Base-by-base conservation (phyloP, 2,888 invertebrate genomes). In the Drosophila villosipedis region DNA sequence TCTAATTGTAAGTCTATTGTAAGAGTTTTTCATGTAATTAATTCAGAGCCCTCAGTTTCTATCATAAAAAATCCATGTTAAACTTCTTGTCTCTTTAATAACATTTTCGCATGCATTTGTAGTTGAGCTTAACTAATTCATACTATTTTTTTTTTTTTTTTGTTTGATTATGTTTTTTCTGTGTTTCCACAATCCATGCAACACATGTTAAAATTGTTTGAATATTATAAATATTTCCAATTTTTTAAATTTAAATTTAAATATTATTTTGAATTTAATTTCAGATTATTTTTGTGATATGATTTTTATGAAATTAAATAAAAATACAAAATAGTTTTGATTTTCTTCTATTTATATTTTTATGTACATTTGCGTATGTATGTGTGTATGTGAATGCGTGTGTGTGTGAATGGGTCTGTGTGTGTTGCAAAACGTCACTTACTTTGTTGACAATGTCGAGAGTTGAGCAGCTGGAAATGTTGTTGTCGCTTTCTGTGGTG, bases 361-460 rank as follows among this genome's bases (percentile, higher is more conserved):
- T 10, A 7, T 6, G 16, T 37, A 30, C 25, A 37, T 57, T 28
- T 47, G 16, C 10, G 37, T 43, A 39, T 28, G 9, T 37, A 30
- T 37, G 19, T 37, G 4, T 52, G 14, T 64, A 25, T 43, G 19
- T 19, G 7, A 28, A 47, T 25, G 19, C 2, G 12, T 50, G 25
- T 66, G n/a, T 28, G 25, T 43, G 19, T 19, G 7, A 28, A 47
- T 25, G 19, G 4, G 12, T 53, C 25, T 25, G 25, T 54, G 3
- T 31, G n/a, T 65, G 28, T 41, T 16, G 28, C 49, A 33, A 66
- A 43, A 19, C 47, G 50, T 62, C 47, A 84, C 91, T 90, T 81
- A 93, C 93, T 92, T 93, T 93, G 80, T 93, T 92, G 81, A 92
- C 92, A 78, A 93, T 93, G 73, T 93, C 93, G 77, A 93, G 75